These are phyloP conservation scores for Chloropsis hardwickii DNA, from an alignment of 2,113 vertebrate genomes.

Conservation along the genomic window DNA sequence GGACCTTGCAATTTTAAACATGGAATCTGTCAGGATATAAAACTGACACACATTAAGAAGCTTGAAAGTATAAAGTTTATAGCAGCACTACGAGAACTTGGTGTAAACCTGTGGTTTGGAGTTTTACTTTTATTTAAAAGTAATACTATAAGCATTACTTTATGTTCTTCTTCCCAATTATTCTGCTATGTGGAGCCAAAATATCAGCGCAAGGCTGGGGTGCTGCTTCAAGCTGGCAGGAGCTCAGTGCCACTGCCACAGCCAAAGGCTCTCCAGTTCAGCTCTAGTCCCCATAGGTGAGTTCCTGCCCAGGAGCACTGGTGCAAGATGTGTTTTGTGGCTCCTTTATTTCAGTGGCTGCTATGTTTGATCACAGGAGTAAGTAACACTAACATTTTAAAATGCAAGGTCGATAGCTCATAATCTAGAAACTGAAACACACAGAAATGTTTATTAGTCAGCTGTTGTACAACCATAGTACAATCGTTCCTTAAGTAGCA, in stretches of 20 bases:
- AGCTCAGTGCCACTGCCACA: neutral
- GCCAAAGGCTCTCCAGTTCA: neutral
- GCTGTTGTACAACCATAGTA: accelerated
- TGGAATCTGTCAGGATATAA: neutral
- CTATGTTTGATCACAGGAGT: neutral
- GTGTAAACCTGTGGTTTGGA: neutral
- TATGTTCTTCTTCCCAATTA: neutral
- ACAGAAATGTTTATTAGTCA: neutral
- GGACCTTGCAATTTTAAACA: neutral
- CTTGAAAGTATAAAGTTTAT: neutral
- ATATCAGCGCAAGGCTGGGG: neutral
- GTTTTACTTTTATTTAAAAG: neutral
- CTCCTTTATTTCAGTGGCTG: neutral
- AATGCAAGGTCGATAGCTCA: neutral
- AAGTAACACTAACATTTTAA: neutral
- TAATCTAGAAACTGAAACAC: neutral
- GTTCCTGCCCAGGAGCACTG: neutral
- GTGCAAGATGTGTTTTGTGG: neutral
- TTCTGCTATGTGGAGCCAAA: neutral
- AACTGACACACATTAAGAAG: neutral
- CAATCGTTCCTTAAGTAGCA: accelerated
- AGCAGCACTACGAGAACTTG: neutral
- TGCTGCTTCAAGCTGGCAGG: neutral
- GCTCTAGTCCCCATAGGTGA: neutral
- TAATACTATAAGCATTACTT: neutral